A percentile compares a stretch with the other conserved stretches of the same genome.
These are phyloP conservation scores for Saturnia japonica DNA, from an alignment of 2,888 invertebrate species.

Conservation along the genomic window DNA sequence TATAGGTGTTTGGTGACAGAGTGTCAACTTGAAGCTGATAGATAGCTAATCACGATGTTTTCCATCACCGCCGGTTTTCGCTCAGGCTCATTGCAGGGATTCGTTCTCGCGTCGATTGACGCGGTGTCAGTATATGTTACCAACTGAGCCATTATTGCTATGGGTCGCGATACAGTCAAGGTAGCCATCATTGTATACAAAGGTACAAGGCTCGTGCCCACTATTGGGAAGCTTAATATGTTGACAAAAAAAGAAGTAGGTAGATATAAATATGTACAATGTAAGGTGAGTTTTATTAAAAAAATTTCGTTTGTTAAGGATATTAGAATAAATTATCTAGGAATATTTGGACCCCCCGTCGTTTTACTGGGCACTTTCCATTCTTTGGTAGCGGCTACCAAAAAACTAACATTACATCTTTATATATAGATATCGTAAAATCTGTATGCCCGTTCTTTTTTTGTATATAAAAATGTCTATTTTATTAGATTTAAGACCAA, in stretches of 20 bases:
- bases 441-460: constrained; percentile 14
- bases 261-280: neutral
- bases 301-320: constrained; percentile 7
- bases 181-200: too few relatives aligned
- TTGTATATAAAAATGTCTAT: constrained; percentile 22
- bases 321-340: constrained; percentile 9
- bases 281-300: constrained; percentile 2
- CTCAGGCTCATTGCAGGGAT: too few relatives aligned
- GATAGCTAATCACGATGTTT: too few relatives aligned
- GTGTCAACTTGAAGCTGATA: too few relatives aligned
- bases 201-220: neutral
- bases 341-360: constrained; percentile 1
- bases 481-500: constrained; percentile 23
- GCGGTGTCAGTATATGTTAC: too few relatives aligned
- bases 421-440: constrained; percentile 13
- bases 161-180: too few relatives aligned
- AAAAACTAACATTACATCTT: constrained; percentile 14
- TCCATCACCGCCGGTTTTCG: too few relatives aligned
- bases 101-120: too few relatives aligned
- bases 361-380: constrained; percentile 1
- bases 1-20: too few relatives aligned
- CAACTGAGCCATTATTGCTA: too few relatives aligned
- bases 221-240: neutral
- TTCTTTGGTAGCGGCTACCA: constrained; percentile 13
- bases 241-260: neutral